phyloP scores from a whole-genome alignment of 2,797 vertebrate species.

The Aratinga solstitialis region DNA sequence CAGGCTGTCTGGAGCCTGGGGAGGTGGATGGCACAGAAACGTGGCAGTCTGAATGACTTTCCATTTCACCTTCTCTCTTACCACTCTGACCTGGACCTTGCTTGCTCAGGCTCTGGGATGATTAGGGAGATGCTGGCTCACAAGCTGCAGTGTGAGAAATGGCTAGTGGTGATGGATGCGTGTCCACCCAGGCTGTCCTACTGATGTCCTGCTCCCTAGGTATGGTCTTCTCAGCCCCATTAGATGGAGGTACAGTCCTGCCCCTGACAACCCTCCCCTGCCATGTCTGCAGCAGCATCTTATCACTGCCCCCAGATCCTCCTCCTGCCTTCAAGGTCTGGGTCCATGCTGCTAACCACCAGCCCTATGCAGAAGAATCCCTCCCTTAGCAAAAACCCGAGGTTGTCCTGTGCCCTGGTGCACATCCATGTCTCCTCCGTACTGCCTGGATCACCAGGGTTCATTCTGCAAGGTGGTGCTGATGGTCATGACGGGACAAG shows the following conservation, averaged over 20 bases:
- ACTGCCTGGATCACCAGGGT: fast-evolving
- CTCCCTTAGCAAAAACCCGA: neutral
- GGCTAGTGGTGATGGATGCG: fast-evolving
- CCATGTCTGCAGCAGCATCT: neutral
- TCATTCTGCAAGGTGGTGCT: neutral
- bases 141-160: neutral
- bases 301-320: neutral
- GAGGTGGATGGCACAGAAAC: neutral
- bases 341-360: neutral
- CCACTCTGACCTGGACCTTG: neutral
- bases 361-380: neutral
- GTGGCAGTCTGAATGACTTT: neutral
- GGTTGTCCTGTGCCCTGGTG: neutral
- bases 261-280: neutral
- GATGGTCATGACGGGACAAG: neutral
- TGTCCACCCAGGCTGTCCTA: neutral
- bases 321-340: neutral
- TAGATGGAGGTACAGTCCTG: neutral
- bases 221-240: neutral
- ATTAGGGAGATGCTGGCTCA: fast-evolving
- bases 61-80: neutral
- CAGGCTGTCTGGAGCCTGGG: neutral
- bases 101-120: neutral
- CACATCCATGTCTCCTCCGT: neutral
- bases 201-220: neutral